These are phyloP conservation scores for Crocodylus rhombifer DNA, from an alignment of 2,797 vertebrate genomes.

Conservation along the genomic window DNA sequence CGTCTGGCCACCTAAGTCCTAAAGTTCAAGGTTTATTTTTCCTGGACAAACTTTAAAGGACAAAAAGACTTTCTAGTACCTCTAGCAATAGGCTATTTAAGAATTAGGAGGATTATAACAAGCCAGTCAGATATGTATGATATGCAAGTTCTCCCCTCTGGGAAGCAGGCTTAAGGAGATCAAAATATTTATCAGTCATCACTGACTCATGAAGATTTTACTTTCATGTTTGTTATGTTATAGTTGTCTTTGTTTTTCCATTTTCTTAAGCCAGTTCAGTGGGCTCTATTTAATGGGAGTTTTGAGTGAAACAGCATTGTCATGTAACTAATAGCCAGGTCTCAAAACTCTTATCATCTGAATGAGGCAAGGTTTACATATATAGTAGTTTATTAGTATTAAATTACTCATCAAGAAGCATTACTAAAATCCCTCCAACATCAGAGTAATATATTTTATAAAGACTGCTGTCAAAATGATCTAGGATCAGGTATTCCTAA, in stretches of 20 bases:
- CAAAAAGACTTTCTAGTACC: neutral
- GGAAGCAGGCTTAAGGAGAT: neutral
- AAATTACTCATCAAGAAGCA: neutral
- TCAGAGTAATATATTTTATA: neutral
- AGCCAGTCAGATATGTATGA: neutral
- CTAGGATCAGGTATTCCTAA: neutral
- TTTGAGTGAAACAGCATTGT: neutral
- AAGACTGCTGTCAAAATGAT: neutral
- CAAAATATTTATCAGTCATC: slow-evolving; percentile 14
- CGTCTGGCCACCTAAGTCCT: neutral
- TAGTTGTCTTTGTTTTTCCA: neutral
- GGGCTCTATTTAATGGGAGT: neutral
- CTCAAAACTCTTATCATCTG: neutral
- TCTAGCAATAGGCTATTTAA: neutral
- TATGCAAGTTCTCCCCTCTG: neutral
- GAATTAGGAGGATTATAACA: neutral
- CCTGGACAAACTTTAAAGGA: neutral
- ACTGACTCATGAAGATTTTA: neutral
- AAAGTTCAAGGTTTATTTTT: neutral
- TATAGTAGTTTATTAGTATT: neutral
- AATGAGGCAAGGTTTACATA: neutral
- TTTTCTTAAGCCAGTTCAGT: neutral
- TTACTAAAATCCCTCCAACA: neutral
- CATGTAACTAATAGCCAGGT: neutral
- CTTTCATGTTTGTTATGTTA: neutral